Conservation (phyloP, 2,797 vertebrate genomes). For the Micropoecilia bifurca region DNA sequence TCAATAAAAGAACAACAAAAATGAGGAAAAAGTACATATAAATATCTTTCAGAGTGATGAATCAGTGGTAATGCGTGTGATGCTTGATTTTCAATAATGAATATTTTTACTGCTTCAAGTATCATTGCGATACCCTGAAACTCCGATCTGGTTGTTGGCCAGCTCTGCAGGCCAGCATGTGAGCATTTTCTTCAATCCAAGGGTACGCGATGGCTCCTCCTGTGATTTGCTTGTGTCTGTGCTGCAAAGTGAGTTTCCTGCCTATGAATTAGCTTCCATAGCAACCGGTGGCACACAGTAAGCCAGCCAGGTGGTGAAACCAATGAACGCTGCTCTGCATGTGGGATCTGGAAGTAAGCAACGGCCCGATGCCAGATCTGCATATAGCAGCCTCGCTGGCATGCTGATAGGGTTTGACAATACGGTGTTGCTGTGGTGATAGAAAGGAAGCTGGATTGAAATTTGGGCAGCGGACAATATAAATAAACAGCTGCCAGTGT, state of each 20-base stretch:
- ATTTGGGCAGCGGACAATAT: slow-evolving; percentile 54
- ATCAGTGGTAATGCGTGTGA: neutral
- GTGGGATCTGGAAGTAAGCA: slow-evolving; percentile 70
- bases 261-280: slow-evolving; percentile 77
- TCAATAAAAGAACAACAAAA: neutral
- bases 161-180: slow-evolving; percentile 38
- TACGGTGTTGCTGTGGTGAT: slow-evolving; percentile 59
- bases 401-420: slow-evolving; percentile 66
- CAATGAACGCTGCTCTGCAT: slow-evolving; percentile 60
- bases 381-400: slow-evolving; percentile 53
- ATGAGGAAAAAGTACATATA: neutral
- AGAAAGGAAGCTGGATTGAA: slow-evolving; percentile 40
- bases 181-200: slow-evolving; percentile 19
- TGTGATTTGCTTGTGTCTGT: slow-evolving; percentile 49
- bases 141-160: neutral
- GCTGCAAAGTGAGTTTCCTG: slow-evolving; percentile 58
- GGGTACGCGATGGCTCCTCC: slow-evolving; percentile 10
- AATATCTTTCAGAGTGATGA: neutral
- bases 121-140: neutral
- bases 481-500: slow-evolving; percentile 14
- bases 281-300: slow-evolving; percentile 70
- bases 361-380: slow-evolving; percentile 59
- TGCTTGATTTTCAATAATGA: neutral
- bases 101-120: neutral
- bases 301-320: slow-evolving; percentile 53